Evolutionary conservation across 2,797 vertebrate species (phyloP).

Genomic region (Enteromius unitaeniatus): DNA sequence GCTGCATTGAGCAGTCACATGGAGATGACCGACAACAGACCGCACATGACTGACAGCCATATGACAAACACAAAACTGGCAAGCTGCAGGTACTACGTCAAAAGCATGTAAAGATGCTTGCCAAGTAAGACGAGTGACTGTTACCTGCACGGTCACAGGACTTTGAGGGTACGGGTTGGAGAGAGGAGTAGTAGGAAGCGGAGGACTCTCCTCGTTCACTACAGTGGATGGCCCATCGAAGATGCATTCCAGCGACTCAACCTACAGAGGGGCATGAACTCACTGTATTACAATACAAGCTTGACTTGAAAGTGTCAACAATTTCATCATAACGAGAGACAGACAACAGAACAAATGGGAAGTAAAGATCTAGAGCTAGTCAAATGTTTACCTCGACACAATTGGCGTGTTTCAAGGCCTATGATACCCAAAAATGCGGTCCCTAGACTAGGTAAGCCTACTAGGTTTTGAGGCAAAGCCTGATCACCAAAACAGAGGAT

Average conservation of each 20-base stretch:
- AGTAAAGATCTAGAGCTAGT: not conserved
- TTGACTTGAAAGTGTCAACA: constrained; percentile 12
- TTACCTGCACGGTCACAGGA: constrained; percentile 61
- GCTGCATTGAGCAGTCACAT: constrained; percentile 15
- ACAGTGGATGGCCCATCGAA: constrained; percentile 75
- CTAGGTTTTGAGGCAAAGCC: constrained; percentile 15
- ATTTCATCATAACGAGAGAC: not conserved
- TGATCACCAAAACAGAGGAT: constrained; percentile 13
- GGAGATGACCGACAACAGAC: constrained; percentile 41
- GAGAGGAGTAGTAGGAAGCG: constrained; percentile 71
- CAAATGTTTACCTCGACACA: not conserved
- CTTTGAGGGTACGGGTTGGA: constrained; percentile 70
- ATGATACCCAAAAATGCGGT: not conserved
- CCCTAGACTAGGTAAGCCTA: not conserved
- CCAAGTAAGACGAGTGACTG: constrained; percentile 18
- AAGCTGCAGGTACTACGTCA: constrained; percentile 10
- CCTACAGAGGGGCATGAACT: constrained; percentile 71
- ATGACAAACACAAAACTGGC: constrained; percentile 36
- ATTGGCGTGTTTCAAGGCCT: not conserved
- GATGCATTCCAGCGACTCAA: constrained; percentile 80
- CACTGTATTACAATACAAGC: constrained; percentile 39
- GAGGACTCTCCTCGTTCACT: constrained; percentile 71
- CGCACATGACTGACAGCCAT: constrained; percentile 38
- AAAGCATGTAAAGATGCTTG: constrained; percentile 45
- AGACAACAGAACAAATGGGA: not conserved